Evolutionary conservation across 2,888 invertebrate genomes (phyloP).

Genomic region (Sminthurides aquaticus): DNA sequence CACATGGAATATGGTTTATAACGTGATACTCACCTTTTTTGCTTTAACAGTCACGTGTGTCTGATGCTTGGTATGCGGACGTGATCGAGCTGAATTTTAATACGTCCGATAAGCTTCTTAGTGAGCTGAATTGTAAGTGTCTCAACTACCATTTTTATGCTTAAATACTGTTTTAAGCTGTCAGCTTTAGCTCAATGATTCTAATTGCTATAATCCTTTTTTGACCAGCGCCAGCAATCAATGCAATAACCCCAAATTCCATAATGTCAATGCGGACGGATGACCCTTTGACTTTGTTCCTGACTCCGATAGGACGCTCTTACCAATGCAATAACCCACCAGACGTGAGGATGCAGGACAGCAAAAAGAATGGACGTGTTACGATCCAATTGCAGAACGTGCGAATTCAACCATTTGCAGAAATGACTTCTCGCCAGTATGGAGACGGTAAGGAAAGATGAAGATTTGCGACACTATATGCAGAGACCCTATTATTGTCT

Average conservation of each 20-base stretch:
- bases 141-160: not conserved
- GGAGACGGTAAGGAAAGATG: conserved; percentile 55
- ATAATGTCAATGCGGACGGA: conserved; percentile 35
- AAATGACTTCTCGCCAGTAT: conserved; percentile 60
- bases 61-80: conserved; percentile 80
- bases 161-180: too few species aligned
- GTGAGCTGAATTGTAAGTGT: conserved; percentile 50
- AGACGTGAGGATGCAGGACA: conserved; percentile 53
- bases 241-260: conserved; percentile 12
- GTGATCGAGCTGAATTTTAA: conserved; percentile 69
- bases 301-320: conserved; percentile 79
- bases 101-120: conserved; percentile 51
- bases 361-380: conserved; percentile 51
- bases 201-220: not conserved
- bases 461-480: not conserved
- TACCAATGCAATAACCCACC: conserved; percentile 65
- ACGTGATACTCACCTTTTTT: too few species aligned
- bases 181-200: not conserved
- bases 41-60: conserved; percentile 70
- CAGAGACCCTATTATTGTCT: not conserved
- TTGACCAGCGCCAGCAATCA: not conserved
- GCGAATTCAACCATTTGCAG: conserved; percentile 80
- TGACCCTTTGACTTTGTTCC: conserved; percentile 54
- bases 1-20: too few species aligned
- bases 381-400: conserved; percentile 61